Percentiles rank a stretch among this genome's conserved stretches.
These are phyloP conservation scores for Dasyornis broadbenti DNA, from an alignment of 2,113 vertebrate genomes.

Conservation along the genomic window DNA sequence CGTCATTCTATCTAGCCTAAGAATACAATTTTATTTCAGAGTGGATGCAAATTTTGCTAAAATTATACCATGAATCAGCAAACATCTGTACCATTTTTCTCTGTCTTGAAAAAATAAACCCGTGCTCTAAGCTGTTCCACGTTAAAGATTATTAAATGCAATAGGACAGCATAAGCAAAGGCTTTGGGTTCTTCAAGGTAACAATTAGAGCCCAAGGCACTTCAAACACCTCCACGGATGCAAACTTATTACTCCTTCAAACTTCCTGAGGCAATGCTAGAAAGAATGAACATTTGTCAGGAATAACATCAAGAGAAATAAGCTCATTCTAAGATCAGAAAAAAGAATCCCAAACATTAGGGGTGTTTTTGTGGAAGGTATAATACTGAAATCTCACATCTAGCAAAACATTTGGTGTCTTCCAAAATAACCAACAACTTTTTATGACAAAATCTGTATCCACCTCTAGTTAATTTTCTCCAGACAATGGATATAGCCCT, in stretches of 20 bases:
- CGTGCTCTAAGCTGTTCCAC: too few species aligned
- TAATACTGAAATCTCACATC: background rate
- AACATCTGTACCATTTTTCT: background rate
- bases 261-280: background rate
- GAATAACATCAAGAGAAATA: background rate
- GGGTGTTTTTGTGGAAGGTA: background rate
- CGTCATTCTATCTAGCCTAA: background rate
- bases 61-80: background rate
- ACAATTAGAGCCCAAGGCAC: background rate
- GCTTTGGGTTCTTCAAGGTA: background rate
- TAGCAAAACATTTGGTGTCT: background rate
- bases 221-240: background rate
- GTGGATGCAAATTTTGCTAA: background rate
- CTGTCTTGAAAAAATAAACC: background rate
- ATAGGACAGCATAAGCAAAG: background rate
- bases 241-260: background rate
- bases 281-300: background rate
- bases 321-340: background rate
- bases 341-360: too few species aligned
- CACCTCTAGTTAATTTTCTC: background rate
- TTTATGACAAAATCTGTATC: background rate
- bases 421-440: background rate
- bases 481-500: background rate
- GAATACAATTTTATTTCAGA: background rate
- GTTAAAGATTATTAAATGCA: background rate